phyloP scores from a whole-genome alignment of 1,140 invertebrate species.

The Metaphire vulgaris region DNA sequence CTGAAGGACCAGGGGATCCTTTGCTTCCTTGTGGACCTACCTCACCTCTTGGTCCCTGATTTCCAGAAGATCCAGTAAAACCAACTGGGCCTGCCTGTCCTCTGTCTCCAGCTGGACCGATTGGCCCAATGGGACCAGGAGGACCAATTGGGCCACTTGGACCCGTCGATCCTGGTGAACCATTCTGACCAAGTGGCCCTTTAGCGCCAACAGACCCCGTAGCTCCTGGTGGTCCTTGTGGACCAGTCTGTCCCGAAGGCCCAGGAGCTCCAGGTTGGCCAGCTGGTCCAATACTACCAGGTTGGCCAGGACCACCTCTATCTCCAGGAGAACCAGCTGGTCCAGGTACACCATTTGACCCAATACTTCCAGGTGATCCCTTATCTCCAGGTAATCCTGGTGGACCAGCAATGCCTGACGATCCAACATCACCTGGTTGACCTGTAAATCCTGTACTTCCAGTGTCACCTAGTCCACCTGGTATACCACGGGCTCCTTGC shows the following conservation, averaged over 20 bases:
- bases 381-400: neutral
- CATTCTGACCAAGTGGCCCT: neutral
- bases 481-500: neutral
- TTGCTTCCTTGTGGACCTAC: conserved; percentile 5
- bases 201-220: neutral
- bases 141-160: neutral
- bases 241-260: conserved; percentile 15
- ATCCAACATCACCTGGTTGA: conserved; percentile 6
- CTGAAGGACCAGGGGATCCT: neutral
- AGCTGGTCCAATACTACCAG: neutral
- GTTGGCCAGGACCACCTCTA: neutral
- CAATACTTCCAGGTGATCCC: conserved; percentile 8
- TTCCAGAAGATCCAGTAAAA: conserved; percentile 10
- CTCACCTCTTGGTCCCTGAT: neutral
- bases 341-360: neutral
- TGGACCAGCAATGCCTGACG: neutral
- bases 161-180: neutral
- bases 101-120: neutral
- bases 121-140: neutral
- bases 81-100: neutral
- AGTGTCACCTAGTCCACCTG: neutral
- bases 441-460: neutral
- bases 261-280: conserved; percentile 21
- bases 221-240: neutral
- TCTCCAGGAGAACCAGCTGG: neutral